These are phyloP conservation scores for Peribatodes rhomboidaria DNA, from an alignment of 2,888 invertebrate genomes.

Conservation along the genomic window DNA sequence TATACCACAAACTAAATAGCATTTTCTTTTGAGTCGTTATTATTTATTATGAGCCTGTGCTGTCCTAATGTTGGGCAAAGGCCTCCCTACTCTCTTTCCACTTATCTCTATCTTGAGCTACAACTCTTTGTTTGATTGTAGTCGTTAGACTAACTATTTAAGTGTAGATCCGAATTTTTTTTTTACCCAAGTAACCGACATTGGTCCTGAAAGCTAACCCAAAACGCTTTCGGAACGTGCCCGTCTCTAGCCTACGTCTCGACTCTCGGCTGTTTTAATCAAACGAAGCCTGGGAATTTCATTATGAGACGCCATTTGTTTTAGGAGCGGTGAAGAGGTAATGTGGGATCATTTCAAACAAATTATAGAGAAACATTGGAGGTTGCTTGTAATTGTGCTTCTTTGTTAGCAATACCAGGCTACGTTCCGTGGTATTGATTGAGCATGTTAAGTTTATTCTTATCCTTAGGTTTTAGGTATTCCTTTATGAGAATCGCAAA, in stretches of 20 bases:
- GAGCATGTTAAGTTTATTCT: not conserved
- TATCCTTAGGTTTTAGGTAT: not conserved
- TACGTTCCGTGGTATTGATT: not conserved
- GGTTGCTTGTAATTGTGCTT: conserved; percentile 1
- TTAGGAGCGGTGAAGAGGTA: conserved; percentile 37
- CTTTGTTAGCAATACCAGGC: not conserved
- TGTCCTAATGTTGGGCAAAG: too few relatives aligned
- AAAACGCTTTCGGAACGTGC: conserved; percentile 2
- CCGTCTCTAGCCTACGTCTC: conserved; percentile 33
- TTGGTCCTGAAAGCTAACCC: not conserved
- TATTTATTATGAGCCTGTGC: too few relatives aligned
- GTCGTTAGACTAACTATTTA: too few relatives aligned
- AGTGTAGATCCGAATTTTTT: not conserved
- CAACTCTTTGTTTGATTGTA: too few relatives aligned
- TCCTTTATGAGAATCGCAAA: conserved; percentile 9
- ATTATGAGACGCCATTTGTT: conserved; percentile 63
- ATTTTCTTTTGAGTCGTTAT: too few relatives aligned
- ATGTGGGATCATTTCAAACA: conserved; percentile 23
- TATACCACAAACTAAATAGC: too few relatives aligned
- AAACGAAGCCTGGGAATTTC: conserved; percentile 64
- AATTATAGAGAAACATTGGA: conserved; percentile 26
- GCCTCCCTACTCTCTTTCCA: too few relatives aligned
- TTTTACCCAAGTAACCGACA: not conserved
- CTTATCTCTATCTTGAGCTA: too few relatives aligned
- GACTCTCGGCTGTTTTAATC: conserved; percentile 60